Percentiles rank a stretch among this genome's conserved stretches.
Conservation (phyloP, 2,113 vertebrate genomes). For the Fulmarus glacialis region DNA sequence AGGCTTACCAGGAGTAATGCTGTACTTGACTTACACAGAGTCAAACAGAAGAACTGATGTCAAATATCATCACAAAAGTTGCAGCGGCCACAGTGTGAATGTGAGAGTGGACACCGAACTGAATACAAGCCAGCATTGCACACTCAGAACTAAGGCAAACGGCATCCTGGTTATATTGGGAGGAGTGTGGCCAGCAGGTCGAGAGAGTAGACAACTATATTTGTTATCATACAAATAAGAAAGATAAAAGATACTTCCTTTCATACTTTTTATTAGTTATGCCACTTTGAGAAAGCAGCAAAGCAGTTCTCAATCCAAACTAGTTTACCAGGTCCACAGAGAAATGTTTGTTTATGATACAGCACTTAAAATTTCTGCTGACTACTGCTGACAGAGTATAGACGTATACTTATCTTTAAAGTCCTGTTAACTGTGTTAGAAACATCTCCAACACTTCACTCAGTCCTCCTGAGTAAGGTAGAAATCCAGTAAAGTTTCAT, state of each 20-base stretch:
- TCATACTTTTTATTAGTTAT: neutral
- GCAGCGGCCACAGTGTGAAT: neutral
- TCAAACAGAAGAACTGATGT: neutral
- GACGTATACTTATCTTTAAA: neutral
- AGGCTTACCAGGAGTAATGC: neutral
- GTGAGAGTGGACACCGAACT: neutral
- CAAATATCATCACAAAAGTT: neutral
- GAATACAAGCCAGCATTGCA: neutral
- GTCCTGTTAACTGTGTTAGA: neutral
- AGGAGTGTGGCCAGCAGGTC: neutral
- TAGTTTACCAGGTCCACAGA: neutral
- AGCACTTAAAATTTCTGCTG: neutral
- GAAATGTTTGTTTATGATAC: neutral
- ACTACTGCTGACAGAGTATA: neutral
- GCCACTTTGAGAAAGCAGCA: neutral
- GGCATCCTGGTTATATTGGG: neutral
- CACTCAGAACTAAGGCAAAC: fast-evolving
- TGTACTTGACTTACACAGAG: neutral
- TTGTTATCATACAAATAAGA: neutral
- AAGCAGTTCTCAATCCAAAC: neutral
- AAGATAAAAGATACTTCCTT: neutral
- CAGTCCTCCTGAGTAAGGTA: neutral
- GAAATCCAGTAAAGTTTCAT: constrained; percentile 2
- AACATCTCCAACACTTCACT: neutral
- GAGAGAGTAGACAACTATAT: fast-evolving